phyloP scores from a whole-genome alignment of 2,113 vertebrate genomes.

The Anoplopoma fimbria region DNA sequence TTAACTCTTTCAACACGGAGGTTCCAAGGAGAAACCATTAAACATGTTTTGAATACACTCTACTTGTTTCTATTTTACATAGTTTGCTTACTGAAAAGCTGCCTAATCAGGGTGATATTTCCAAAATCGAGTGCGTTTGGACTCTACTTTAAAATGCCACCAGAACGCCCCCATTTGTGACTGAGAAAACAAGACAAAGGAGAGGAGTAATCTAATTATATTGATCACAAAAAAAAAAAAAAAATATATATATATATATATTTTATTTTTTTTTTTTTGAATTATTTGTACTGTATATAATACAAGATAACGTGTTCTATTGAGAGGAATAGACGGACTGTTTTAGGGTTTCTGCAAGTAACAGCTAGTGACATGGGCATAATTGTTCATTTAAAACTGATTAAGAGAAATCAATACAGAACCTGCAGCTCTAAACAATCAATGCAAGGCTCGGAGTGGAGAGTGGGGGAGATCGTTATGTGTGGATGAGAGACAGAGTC shows the following conservation, averaged over 20 bases:
- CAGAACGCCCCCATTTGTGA: background rate
- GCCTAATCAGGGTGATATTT: background rate
- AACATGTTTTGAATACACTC: background rate
- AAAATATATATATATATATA: no score
- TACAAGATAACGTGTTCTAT: background rate
- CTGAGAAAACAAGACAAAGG: background rate
- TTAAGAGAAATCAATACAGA: conserved; percentile 75
- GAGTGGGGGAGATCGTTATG: conserved; percentile 16
- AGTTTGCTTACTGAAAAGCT: background rate
- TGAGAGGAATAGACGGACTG: background rate
- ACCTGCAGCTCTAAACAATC: conserved; percentile 67
- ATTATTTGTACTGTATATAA: background rate
- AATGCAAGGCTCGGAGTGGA: conserved; percentile 51
- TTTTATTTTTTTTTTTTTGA: no score
- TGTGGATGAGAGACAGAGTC: conserved; percentile 17
- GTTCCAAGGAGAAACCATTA: background rate
- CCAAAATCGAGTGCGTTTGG: background rate
- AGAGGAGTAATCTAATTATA: background rate
- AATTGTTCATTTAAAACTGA: conserved; percentile 81
- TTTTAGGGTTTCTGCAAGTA: conserved; percentile 22
- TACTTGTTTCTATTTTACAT: background rate
- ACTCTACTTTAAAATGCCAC: background rate
- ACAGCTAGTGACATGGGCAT: conserved; percentile 49
- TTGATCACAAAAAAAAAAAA: background rate
- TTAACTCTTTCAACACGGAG: background rate